Evolutionary conservation across 2,888 invertebrate genomes (phyloP).

Genomic region (Psococerastis gibbosa): DNA sequence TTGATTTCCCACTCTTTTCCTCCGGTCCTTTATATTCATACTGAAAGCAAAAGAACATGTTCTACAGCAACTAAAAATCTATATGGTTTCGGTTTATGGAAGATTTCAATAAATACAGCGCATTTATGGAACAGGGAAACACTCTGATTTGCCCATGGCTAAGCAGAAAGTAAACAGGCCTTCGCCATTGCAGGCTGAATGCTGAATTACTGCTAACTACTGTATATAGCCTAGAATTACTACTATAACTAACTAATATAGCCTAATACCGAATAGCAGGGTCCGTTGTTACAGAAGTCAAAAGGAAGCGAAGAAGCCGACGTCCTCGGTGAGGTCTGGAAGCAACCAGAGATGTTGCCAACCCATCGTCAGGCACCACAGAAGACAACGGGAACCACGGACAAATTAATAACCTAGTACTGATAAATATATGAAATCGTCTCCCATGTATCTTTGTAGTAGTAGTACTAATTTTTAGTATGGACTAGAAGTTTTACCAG

Average conservation of each 20-base stretch:
- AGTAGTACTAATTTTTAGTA: not conserved
- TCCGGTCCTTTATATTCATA: slow-evolving; percentile 59
- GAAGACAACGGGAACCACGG: slow-evolving; percentile 33
- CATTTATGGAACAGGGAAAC: too few species aligned
- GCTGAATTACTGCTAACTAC: too few species aligned
- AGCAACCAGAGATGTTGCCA: slow-evolving; percentile 92
- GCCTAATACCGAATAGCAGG: too few species aligned
- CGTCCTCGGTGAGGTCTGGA: slow-evolving; percentile 98
- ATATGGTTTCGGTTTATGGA: too few species aligned
- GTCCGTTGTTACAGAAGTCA: slow-evolving; percentile 71
- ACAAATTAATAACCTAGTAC: not conserved
- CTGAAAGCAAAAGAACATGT: slow-evolving; percentile 34
- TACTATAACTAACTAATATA: too few species aligned
- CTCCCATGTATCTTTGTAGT: not conserved
- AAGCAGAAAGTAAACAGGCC: too few species aligned
- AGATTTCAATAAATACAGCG: too few species aligned
- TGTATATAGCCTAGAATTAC: too few species aligned
- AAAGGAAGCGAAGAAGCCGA: slow-evolving; percentile 96
- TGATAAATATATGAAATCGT: not conserved
- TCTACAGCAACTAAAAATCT: too few species aligned
- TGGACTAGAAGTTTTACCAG: slow-evolving; percentile 35
- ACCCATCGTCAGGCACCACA: slow-evolving; percentile 77
- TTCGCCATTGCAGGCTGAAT: too few species aligned
- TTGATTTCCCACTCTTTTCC: not conserved
- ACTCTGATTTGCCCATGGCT: too few species aligned